A percentile compares a stretch with the other conserved stretches of the same genome.
These are phyloP conservation scores for Synchiropus splendidus DNA, from an alignment of 2,113 vertebrate species.

Conservation along the genomic window DNA sequence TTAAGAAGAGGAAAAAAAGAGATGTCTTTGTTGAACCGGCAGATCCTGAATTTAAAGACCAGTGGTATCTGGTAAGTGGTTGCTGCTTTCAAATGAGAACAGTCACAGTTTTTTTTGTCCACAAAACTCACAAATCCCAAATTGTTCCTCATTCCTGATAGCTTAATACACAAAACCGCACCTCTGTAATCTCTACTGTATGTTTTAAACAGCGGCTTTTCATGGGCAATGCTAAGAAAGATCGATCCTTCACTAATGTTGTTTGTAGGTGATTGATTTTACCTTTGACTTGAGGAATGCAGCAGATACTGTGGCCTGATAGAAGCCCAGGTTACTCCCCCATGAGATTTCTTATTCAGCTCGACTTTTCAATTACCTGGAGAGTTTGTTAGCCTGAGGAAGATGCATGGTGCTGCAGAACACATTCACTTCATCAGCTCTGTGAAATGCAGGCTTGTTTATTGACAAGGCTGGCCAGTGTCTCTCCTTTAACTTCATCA, in stretches of 20 bases:
- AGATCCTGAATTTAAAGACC: constrained; percentile 86
- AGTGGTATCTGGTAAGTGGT: constrained; percentile 93
- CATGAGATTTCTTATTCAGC: constrained; percentile 24
- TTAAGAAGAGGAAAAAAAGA: constrained; percentile 79
- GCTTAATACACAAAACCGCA: not conserved
- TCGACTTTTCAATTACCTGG: constrained; percentile 10
- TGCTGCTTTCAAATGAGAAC: constrained; percentile 1
- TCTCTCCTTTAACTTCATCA: too few relatives aligned
- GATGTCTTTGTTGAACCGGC: constrained; percentile 76
- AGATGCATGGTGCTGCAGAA: constrained; percentile 42
- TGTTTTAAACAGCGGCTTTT: constrained; percentile 4
- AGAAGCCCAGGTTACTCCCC: constrained; percentile 33
- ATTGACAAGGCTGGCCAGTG: too few relatives aligned
- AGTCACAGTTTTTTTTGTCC: not conserved
- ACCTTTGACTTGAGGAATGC: constrained; percentile 36
- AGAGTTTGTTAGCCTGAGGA: constrained; percentile 19
- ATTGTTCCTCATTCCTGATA: not conserved
- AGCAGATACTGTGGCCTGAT: constrained; percentile 29
- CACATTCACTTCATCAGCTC: constrained; percentile 31
- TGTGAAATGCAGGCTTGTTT: constrained; percentile 18
- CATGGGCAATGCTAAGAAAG: not conserved
- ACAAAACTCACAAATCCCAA: constrained; percentile 1
- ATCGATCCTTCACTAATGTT: constrained; percentile 17
- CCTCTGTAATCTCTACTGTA: constrained; percentile 2
- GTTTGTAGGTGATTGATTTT: constrained; percentile 38